Evolutionary conservation across 2,113 vertebrate genomes (phyloP).

Genomic region (Phalacrocorax pelagicus): DNA sequence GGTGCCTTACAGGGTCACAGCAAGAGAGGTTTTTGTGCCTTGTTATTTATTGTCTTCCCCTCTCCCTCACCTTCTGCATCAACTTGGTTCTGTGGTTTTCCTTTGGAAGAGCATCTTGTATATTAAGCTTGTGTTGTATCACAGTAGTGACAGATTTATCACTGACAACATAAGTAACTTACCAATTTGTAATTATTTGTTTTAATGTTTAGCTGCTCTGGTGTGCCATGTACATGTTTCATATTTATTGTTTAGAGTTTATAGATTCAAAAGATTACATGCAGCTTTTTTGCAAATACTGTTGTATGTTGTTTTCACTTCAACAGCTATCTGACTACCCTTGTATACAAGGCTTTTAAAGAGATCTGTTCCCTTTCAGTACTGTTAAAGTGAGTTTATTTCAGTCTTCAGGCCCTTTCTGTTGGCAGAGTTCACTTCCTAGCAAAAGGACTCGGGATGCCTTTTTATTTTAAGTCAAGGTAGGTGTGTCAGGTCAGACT

Average conservation of each 20-base stretch:
- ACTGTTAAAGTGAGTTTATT: neutral
- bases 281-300: neutral
- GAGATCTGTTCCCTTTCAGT: neutral
- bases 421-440: neutral
- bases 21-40: slow-evolving; percentile 61
- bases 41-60: slow-evolving; percentile 32
- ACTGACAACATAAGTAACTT: slow-evolving; percentile 6
- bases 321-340: neutral
- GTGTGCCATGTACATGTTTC: slow-evolving; percentile 52
- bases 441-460: neutral
- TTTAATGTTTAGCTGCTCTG: slow-evolving; percentile 41
- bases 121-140: slow-evolving; percentile 33
- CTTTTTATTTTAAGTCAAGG: neutral
- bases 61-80: neutral
- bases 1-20: slow-evolving; percentile 48
- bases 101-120: neutral
- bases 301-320: slow-evolving; percentile 12
- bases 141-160: neutral
- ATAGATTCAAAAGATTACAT: slow-evolving; percentile 55
- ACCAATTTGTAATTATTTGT: slow-evolving; percentile 24
- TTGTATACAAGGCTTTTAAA: neutral
- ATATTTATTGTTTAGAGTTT: slow-evolving; percentile 62
- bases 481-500: neutral
- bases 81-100: slow-evolving; percentile 24
- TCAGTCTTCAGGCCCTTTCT: neutral